Evolutionary conservation across 1,140 invertebrate genomes (phyloP).

Genomic region (Phocides pigmalion): DNA sequence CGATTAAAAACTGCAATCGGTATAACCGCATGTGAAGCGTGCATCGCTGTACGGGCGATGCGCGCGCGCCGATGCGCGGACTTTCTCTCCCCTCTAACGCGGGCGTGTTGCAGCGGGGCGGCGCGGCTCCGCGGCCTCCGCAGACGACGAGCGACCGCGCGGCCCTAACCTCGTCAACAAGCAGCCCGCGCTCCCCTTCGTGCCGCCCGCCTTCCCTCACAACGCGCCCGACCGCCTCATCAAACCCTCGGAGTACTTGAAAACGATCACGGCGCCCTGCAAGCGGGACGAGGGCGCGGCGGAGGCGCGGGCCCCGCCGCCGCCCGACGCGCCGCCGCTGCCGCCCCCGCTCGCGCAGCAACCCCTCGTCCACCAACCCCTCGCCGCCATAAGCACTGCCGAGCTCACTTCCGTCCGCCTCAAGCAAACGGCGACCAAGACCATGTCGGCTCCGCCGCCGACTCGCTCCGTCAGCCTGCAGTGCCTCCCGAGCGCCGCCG

Average conservation of each 20-base stretch:
- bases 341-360: slow-evolving; percentile 82
- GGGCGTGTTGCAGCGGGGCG: slow-evolving; percentile 66
- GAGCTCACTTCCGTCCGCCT: slow-evolving; percentile 93
- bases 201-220: slow-evolving; percentile 93
- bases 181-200: slow-evolving; percentile 93
- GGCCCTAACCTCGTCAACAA: slow-evolving; percentile 90
- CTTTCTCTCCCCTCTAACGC: slow-evolving; percentile 76
- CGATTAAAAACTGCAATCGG: not conserved
- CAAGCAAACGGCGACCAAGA: slow-evolving; percentile 89
- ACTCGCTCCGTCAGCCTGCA: slow-evolving; percentile 89
- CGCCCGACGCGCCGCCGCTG: slow-evolving; percentile 77
- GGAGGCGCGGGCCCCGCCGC: slow-evolving; percentile 82
- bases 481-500: slow-evolving; percentile 86
- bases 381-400: slow-evolving; percentile 93
- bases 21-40: slow-evolving; percentile 7
- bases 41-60: slow-evolving; percentile 40
- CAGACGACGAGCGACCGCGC: slow-evolving; percentile 80
- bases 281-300: slow-evolving; percentile 85
- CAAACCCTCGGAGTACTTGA: slow-evolving; percentile 95
- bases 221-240: slow-evolving; percentile 91
- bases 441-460: slow-evolving; percentile 90
- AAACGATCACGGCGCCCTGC: slow-evolving; percentile 87
- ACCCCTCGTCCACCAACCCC: slow-evolving; percentile 83
- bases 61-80: slow-evolving; percentile 55
- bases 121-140: slow-evolving; percentile 62